A percentile compares a stretch with the other conserved stretches of the same genome.
Conservation (phyloP, 2,888 invertebrate genomes). For the Eudasyphora cyanicolor region DNA sequence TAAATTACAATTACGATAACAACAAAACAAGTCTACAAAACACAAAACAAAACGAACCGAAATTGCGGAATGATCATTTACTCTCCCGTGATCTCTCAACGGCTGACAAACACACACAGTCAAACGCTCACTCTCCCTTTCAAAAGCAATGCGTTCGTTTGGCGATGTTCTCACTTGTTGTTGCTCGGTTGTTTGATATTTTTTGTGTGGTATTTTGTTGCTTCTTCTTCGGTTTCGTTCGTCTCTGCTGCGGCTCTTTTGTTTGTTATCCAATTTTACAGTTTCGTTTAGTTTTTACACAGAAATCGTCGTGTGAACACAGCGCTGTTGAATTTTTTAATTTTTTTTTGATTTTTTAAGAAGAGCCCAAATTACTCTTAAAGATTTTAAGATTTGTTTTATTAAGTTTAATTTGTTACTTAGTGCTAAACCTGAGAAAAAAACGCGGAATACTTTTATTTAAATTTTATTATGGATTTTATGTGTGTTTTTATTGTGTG, state of each 20-base stretch:
- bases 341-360: not conserved
- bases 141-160: not conserved
- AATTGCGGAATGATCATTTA: conserved; percentile 16
- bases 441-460: not conserved
- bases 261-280: conserved; percentile 65
- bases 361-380: not conserved
- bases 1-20: not conserved
- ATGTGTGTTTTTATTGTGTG: not conserved
- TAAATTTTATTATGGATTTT: not conserved
- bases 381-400: conserved; percentile 4
- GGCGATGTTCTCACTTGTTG: conserved; percentile 30
- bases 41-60: not conserved
- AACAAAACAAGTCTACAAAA: conserved; percentile 38
- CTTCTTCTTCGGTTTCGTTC: conserved; percentile 33
- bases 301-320: conserved; percentile 63
- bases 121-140: conserved; percentile 27
- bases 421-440: too few relatives aligned
- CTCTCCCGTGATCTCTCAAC: not conserved
- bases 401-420: not conserved
- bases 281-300: conserved; percentile 64
- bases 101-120: not conserved
- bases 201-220: conserved; percentile 23
- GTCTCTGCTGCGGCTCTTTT: conserved; percentile 27
- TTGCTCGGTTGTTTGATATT: not conserved
- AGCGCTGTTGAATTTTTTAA: not conserved